Evolutionary conservation across 2,113 vertebrate species (phyloP), one percentile per base, ranked within the genome.

Genomic region (Colistium nudipinnis): DNA sequence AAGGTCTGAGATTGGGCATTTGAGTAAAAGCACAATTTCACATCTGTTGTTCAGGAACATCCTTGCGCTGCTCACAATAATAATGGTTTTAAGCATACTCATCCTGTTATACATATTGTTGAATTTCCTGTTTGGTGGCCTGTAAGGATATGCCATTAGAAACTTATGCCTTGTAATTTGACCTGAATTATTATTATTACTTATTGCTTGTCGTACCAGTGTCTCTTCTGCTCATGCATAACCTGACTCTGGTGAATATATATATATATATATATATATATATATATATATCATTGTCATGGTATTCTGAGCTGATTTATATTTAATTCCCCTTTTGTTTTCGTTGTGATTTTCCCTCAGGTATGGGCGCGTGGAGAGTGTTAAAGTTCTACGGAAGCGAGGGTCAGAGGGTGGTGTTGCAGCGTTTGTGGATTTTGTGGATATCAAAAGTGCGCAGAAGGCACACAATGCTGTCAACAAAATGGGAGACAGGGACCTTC

Each of bases 341-440:
- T 80, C 74, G 70, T 78, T 79, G 7, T 72, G 61, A 81, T 89
- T 87, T 38, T 71, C 72, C 82, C 47, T 30, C 70, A 99, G 98
- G 94, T 99, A 99, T 97, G 97, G 97, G 88, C 97, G 97, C 14
- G 97, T 99, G 67, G 97, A 99, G 92, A 99, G 98, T 64, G 98
- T 99, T 90, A 98, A 99, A 93, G 97, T 99, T 68, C 96, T 99
- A 89, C 97, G 96, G 68, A 99, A 98, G 90, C 93, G 98, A 76
- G 97, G 98, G 74, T 98, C 97, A 24, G 97, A 99, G 91, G 97
- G 98, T 8, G 97, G 97, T 70, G 97, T 99, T 91, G 98, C 98
- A 71, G 98, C 98, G 13, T 99, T 99, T 94, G 98, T 99, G 96
- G 98, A 99, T 96, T 99, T 99, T 94, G 97, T 99, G 93, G 98